phyloP scores from a whole-genome alignment of 2,888 invertebrate species.

The Eumerus sabulonum region DNA sequence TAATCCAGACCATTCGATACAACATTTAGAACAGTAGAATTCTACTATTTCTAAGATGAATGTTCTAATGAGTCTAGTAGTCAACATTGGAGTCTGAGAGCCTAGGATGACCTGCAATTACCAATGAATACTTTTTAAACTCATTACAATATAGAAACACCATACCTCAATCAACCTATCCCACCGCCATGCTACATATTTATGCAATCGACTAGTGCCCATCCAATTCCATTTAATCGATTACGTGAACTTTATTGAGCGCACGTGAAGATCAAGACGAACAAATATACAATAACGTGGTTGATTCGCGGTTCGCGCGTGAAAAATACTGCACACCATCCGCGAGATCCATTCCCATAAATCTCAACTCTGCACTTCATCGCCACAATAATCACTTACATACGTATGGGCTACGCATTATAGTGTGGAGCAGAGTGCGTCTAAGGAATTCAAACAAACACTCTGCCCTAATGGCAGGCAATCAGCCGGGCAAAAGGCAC shows the following conservation, averaged over 20 bases:
- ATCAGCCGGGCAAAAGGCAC: conserved; percentile 21
- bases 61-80: too few relatives aligned
- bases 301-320: conserved; percentile 55
- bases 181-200: background rate
- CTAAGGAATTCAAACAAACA: conserved; percentile 61
- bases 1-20: too few relatives aligned
- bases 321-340: conserved; percentile 41
- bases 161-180: conserved; percentile 39
- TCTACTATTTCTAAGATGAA: too few relatives aligned
- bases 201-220: conserved; percentile 33
- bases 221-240: conserved; percentile 63
- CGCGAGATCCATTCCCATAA: conserved; percentile 59
- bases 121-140: too few relatives aligned
- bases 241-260: conserved; percentile 65
- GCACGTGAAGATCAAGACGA: conserved; percentile 61
- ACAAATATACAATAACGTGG: conserved; percentile 34
- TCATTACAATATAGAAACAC: too few relatives aligned
- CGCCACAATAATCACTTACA: conserved; percentile 64
- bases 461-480: conserved; percentile 64
- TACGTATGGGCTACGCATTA: background rate
- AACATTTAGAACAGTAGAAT: too few relatives aligned
- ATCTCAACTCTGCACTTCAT: conserved; percentile 68
- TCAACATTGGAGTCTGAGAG: too few relatives aligned
- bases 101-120: too few relatives aligned
- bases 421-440: conserved; percentile 10